phyloP scores from a whole-genome alignment of 2,888 invertebrate species.

The Eupeodes luniger region DNA sequence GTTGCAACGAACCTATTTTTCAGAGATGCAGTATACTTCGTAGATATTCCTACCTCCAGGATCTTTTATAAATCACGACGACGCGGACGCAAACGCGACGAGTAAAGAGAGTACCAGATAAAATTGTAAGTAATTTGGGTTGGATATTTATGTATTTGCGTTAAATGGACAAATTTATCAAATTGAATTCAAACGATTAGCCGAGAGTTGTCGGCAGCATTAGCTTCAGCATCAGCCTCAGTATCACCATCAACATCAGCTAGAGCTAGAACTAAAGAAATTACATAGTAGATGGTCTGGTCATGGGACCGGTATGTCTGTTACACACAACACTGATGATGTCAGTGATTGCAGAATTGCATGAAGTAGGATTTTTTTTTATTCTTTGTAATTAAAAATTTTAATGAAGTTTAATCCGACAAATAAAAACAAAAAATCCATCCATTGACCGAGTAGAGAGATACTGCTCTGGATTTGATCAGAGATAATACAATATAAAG shows the following conservation, averaged over 20 bases:
- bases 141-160: constrained; percentile 27
- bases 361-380: constrained; percentile 1
- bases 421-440: not conserved
- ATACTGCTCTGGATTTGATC: constrained; percentile 11
- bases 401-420: constrained; percentile 13
- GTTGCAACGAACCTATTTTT: constrained; percentile 58
- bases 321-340: not conserved
- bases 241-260: not conserved
- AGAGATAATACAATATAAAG: not conserved
- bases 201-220: not conserved
- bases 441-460: constrained; percentile 1
- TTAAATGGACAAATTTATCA: constrained; percentile 44
- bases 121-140: constrained; percentile 19
- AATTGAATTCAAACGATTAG: constrained; percentile 30
- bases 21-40: constrained; percentile 1
- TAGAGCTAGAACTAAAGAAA: no score
- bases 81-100: no score
- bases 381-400: constrained; percentile 16
- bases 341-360: not conserved
- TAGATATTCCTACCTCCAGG: not conserved
- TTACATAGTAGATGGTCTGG: not conserved
- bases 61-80: not conserved
- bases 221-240: no score
- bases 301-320: constrained; percentile 16
- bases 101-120: not conserved